Conservation (phyloP, 2,888 invertebrate species). For the Coecobrya sp. region DNA sequence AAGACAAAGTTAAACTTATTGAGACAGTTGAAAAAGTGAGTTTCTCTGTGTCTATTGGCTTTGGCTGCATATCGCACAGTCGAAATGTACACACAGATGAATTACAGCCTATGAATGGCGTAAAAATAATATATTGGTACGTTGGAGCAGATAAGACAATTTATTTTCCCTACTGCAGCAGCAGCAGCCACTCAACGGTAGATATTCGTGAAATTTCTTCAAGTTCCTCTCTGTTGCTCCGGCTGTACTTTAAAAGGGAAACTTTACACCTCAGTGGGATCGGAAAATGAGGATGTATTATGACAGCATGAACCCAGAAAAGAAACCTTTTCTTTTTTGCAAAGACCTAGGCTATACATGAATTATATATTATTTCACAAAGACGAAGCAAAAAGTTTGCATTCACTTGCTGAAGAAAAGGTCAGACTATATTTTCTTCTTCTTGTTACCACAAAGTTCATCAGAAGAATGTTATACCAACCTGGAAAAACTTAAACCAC, state of each 20-base stretch:
- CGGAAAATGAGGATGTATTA: constrained; percentile 71
- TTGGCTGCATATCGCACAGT: constrained; percentile 14
- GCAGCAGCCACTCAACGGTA: no score
- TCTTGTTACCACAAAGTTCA: constrained; percentile 13
- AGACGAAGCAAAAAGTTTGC: not conserved
- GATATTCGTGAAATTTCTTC: not conserved
- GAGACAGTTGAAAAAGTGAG: constrained; percentile 56
- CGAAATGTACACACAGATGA: constrained; percentile 19
- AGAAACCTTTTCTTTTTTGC: not conserved
- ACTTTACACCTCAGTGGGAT: constrained; percentile 64
- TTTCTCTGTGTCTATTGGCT: not conserved
- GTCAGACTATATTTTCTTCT: not conserved
- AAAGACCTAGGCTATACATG: not conserved
- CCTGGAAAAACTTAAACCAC: constrained; percentile 8
- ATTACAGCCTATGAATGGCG: not conserved
- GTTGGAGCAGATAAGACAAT: not conserved
- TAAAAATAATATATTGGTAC: not conserved
- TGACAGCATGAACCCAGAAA: constrained; percentile 56
- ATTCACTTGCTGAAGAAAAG: not conserved
- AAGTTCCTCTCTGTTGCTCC: not conserved
- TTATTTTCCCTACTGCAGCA: not conserved
- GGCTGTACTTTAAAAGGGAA: not conserved
- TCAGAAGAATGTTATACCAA: not conserved
- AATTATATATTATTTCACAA: constrained; percentile 15
- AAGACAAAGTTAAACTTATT: constrained; percentile 36